Conservation (phyloP, 2,113 vertebrate species). For the Sceloporus undulatus region DNA sequence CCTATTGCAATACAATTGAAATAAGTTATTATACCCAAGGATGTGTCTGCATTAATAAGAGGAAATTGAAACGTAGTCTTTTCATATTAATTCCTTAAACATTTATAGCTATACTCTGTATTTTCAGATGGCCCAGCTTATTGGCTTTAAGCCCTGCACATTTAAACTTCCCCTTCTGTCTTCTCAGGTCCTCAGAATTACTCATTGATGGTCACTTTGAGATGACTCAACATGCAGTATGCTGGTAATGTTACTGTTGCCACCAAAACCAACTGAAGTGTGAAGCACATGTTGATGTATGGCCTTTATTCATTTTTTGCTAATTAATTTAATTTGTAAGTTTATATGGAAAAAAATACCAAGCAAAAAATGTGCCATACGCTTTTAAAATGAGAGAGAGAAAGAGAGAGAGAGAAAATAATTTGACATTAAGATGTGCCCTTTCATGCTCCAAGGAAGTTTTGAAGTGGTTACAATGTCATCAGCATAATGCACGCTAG, state of each 20-base stretch:
- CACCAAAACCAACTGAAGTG: not conserved
- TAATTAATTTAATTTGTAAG: not conserved
- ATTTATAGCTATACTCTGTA: not conserved
- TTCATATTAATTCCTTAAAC: not conserved
- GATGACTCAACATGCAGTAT: not conserved
- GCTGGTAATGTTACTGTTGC: not conserved
- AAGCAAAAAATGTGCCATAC: not conserved
- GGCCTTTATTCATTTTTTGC: constrained; percentile 2
- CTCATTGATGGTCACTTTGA: constrained; percentile 35
- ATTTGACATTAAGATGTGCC: not conserved
- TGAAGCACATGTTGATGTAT: constrained; percentile 13
- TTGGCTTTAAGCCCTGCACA: not conserved
- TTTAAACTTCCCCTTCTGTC: constrained; percentile 31
- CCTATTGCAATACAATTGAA: not conserved
- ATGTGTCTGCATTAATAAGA: too few relatives aligned
- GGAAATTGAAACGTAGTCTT: not conserved
- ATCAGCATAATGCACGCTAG: not conserved
- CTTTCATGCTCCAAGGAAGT: constrained; percentile 26
- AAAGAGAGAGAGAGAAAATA: not conserved
- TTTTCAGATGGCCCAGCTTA: not conserved
- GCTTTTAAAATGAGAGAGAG: not conserved
- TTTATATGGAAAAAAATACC: not conserved
- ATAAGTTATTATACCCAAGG: not conserved
- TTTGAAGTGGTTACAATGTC: not conserved
- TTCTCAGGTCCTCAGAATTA: constrained; percentile 28